These are phyloP conservation scores for Pyrocephalus nanus DNA, from an alignment of 2,797 vertebrate genomes.

Conservation along the genomic window DNA sequence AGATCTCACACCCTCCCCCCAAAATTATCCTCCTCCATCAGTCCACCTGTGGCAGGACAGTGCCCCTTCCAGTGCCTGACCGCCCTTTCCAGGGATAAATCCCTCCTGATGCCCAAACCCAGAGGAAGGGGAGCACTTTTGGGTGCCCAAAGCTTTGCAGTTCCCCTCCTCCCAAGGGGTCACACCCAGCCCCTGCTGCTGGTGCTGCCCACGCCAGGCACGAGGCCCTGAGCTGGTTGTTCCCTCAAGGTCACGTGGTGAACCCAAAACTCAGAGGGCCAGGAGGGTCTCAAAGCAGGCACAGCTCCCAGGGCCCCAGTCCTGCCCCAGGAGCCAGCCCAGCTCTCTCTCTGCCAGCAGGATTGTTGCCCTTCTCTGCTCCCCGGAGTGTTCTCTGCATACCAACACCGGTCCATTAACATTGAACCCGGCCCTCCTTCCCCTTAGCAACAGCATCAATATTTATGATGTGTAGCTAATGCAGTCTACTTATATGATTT, in stretches of 20 bases:
- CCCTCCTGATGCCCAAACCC: background rate
- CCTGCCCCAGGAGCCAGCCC: background rate
- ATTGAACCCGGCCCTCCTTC: conserved; percentile 21
- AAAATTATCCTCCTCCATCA: background rate
- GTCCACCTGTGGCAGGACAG: background rate
- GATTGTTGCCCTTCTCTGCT: background rate
- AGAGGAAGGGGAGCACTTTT: background rate
- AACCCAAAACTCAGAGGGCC: rapidly evolving
- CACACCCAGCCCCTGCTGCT: background rate
- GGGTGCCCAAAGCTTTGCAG: background rate
- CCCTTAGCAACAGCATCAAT: conserved; percentile 61
- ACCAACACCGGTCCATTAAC: conserved; percentile 22
- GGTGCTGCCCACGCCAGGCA: background rate
- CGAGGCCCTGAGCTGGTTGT: rapidly evolving
- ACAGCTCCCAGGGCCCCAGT: background rate
- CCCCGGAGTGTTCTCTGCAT: background rate
- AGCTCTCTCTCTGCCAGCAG: background rate
- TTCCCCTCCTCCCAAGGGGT: background rate
- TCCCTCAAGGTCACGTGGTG: background rate
- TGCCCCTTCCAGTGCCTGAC: background rate
- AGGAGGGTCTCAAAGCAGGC: rapidly evolving
- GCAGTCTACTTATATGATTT: conserved; percentile 61
- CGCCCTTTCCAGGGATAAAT: background rate
- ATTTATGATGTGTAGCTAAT: conserved; percentile 71
- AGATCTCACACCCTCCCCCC: background rate